Base-by-base conservation (phyloP, 53 echinoderm and acorn worm genomes). In the Temnopleurus reevesii region DNA sequence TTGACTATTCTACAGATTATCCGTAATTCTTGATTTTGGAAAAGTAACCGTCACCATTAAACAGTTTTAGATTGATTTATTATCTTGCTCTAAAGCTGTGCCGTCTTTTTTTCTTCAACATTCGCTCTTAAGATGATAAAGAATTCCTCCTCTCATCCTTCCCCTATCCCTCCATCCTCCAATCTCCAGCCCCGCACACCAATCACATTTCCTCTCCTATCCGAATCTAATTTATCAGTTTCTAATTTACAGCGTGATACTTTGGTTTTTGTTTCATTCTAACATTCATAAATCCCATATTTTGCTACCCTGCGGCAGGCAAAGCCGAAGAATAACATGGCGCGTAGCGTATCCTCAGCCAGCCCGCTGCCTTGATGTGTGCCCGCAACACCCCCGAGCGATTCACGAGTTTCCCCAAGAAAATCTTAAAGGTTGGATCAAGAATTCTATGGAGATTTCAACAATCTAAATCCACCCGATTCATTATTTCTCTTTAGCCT, bases 141-240 rank as follows among this genome's bases (percentile, higher is more conserved):
- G 21, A 10, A 71, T 15, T 79, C 49, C 2, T 10, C 45, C 30
- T 76, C 24, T 76, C 45, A 15, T 49, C 46, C 79, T 47, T 49
- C 3, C 29, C 49, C 56, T 54, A 26, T 83, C 56, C 36, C 38
- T 56, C 83, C 10, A 21, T 56, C 83, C 61, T 45, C 56, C 33
- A 17, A 26, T 5, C 61, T 63, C 71, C 66, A 43, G 19, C 71
- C 35, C 71, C 88, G 60, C 59, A 59, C 85, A 85, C 85, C 88
- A 85, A 85, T 85, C 85, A 85, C 85, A 85, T 85, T 59, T 60
- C 49, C 71, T n/a, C 51, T 51, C 71, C 64, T 51, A 28, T 53
- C 30, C 88, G 34, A 87, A 66, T 87, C 88, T 87, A 87, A 87
- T 87, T 87, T 87, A 87, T 87, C 49, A 87, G 88, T 87, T 87